Base-by-base conservation (phyloP, 2,113 vertebrate species). In the Rhabdomys dilectus region DNA sequence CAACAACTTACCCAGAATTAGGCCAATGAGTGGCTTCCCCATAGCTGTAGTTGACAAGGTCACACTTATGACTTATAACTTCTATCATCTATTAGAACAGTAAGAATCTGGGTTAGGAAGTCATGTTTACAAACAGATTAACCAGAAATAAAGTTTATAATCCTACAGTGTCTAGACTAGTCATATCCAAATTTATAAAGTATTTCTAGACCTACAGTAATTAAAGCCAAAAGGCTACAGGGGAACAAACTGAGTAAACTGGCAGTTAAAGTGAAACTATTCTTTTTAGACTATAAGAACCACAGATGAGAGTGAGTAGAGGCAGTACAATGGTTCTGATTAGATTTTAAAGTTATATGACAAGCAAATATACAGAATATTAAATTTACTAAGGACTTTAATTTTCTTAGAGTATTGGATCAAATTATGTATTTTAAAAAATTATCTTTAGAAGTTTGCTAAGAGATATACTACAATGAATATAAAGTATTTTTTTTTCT, bases 11-110 rank as follows among this genome's bases (percentile, higher is more conserved):
- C 99, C 99, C 99, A 89, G 99, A 99, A 98, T 99, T 99, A 85
- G 99, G 99, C 99, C 99, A 99, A 92, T 99, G 99, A n/a, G 99
- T 99, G 75, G 99, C 99, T 98, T 99, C 99, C 72, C 99, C 99
- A 60, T 99, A 99, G 97, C 99, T 99, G 94, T 99, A 99, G 98
- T 99, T 99, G 95, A 99, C 99, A 96, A 99, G 99, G 98, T 99
- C 99, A 98, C 99, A 99, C 89, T 99, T 99, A 97, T 99, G 99
- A 98, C 99, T 99, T 98, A 99, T 99, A 91, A 99, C 99, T 99
- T 99, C 99, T 98, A 99, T 99, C 99, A 99, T 99, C 99, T 99
- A 98, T 97, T 96, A 92, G 98, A 98, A 96, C 94, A 97, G 62
- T 45, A 51, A 96, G 34, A 84, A 36, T 92, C 19, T 60, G 87